Percentiles rank a stretch among this genome's conserved stretches.
Evolutionary conservation across 2,113 vertebrate species (phyloP).

Genomic region (Marmota flaviventris): DNA sequence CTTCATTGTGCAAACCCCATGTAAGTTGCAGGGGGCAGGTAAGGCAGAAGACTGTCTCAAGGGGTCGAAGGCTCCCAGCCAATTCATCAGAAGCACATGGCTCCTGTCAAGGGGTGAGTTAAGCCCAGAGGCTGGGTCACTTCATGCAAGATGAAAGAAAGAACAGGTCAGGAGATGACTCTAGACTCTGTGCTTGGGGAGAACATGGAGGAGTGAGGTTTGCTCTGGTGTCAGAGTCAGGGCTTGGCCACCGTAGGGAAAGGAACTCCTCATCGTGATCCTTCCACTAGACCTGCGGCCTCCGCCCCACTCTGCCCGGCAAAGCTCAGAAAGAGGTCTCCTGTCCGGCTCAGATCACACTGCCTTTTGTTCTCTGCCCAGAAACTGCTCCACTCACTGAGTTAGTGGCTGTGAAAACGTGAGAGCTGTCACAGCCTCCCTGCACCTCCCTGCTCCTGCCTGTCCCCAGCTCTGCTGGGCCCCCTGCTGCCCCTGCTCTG

Average conservation of each 20-base stretch:
- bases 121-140: no score
- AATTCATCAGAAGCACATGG: not conserved
- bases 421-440: not conserved
- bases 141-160: not conserved
- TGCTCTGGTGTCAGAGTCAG: not conserved
- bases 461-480: not conserved
- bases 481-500: not conserved
- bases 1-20: not conserved
- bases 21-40: no score
- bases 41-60: not conserved
- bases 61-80: not conserved
- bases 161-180: not conserved
- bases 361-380: not conserved
- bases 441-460: not conserved
- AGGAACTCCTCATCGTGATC: not conserved
- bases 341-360: not conserved
- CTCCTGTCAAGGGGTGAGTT: not conserved
- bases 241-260: rapidly evolving
- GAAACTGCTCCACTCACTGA: not conserved
- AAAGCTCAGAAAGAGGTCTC: not conserved
- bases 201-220: not conserved
- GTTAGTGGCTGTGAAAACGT: not conserved
- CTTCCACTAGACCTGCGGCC: not conserved
- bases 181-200: not conserved
- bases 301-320: not conserved